Evolutionary conservation across 2,113 vertebrate species (phyloP), one percentile per base, ranked within the genome.

Genomic region (Sphyrna mokarran): DNA sequence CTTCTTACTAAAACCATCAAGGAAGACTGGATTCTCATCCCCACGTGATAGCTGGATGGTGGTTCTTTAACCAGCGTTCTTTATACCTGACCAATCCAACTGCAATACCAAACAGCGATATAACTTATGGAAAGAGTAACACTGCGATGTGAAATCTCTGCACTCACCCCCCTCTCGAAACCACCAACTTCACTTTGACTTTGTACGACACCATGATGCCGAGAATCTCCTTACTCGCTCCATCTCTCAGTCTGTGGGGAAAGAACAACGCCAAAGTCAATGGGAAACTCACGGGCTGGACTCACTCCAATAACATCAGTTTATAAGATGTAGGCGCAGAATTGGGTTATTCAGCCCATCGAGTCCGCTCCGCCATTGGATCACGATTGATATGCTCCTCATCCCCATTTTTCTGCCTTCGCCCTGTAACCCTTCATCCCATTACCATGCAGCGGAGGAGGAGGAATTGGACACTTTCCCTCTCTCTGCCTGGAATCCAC

Each of bases 121-220:
- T 16, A 76, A 1, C 72, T 11, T 29, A 1, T 33, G 20, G 16
- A 40, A 80, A 40, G 7, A 83, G 14, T 80, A 4, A 1, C 78
- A n/a, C 33, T 16, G 78, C 14, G 18, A 1, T 14, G 37, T 20
- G 6, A 40, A 83, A 40, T 83, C 37, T 40, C 54, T 1, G 16
- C 29, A 98, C 99, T 97, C 96, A 99, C 99, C 99, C 99, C 95
- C 99, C 99, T 96, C 99, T 97, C 0, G 99, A 99, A 76, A 99
- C 99, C 40, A 99, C 98, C 98, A 99, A 98, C 98, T 99, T 99
- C 97, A 99, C 99, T 96, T 99, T 99, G 96, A 99, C 99, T 96
- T 99, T 99, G 97, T 99, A 99, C 3, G 99, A 99, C 29, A 99
- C 99, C 0, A 99, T 98, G 93, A 99, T 99, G 40, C 99, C 99